Evolutionary conservation across 2,888 invertebrate genomes (phyloP).

Genomic region (Chrysopilus asiliformis): DNA sequence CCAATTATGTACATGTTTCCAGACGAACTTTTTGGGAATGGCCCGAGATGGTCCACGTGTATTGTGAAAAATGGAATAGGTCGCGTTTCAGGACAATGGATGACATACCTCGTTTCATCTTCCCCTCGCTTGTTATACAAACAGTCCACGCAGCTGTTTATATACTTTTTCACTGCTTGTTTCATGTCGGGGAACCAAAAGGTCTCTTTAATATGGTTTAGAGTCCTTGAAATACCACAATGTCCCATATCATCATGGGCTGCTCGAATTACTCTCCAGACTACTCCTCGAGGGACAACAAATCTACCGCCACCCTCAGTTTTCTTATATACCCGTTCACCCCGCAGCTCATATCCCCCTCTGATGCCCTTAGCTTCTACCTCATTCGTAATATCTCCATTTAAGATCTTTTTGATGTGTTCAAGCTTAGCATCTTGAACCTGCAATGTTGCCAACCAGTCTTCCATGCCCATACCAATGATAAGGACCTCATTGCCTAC

Average conservation of each 20-base stretch:
- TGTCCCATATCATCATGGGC: constrained; percentile 12
- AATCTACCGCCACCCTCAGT: constrained; percentile 6
- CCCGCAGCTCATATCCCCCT: not conserved
- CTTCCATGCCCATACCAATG: constrained; percentile 4
- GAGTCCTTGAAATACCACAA: constrained; percentile 5
- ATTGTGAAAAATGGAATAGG: constrained; percentile 13
- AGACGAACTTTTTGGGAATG: constrained; percentile 11
- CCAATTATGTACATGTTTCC: too few species aligned
- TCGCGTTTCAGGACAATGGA: constrained; percentile 17
- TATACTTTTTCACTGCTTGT: constrained; percentile 27
- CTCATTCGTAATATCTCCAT: constrained; percentile 12
- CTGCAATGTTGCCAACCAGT: constrained; percentile 14
- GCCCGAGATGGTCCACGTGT: constrained; percentile 16
- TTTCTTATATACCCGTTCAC: not conserved
- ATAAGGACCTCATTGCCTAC: constrained; percentile 4
- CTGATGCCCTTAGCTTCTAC: constrained; percentile 1
- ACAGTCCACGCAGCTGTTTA: constrained; percentile 28
- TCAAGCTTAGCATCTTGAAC: constrained; percentile 8
- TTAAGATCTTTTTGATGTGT: constrained; percentile 7
- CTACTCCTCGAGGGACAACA: constrained; percentile 8
- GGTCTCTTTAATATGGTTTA: constrained; percentile 11
- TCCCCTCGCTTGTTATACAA: constrained; percentile 23
- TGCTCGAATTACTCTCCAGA: constrained; percentile 8
- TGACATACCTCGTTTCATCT: constrained; percentile 13
- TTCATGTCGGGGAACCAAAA: constrained; percentile 33